Conservation (phyloP, 2,113 vertebrate genomes). For the Neodontobutis hainanensis region DNA sequence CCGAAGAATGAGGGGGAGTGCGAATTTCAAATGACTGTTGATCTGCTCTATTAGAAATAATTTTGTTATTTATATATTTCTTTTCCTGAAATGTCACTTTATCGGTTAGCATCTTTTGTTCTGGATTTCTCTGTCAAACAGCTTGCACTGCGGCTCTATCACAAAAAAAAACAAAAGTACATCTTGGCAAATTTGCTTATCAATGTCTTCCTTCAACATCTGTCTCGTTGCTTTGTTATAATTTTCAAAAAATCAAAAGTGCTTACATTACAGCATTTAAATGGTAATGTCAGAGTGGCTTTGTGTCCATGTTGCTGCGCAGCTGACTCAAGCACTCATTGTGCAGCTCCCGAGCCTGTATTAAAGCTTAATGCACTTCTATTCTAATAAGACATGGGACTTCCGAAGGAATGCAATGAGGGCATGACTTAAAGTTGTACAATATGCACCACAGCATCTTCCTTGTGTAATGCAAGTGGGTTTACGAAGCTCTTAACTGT, state of each 20-base stretch:
- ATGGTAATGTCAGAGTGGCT: conserved; percentile 57
- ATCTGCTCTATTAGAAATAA: conserved; percentile 51
- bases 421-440: conserved; percentile 59
- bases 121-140: conserved; percentile 58
- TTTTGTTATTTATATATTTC: conserved; percentile 30
- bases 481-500: too few relatives aligned
- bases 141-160: conserved; percentile 36
- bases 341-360: conserved; percentile 45
- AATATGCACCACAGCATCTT: conserved; percentile 57
- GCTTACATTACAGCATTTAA: conserved; percentile 54
- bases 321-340: conserved; percentile 32
- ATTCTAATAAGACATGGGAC: conserved; percentile 53
- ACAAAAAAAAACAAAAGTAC: conserved; percentile 53
- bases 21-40: conserved; percentile 59
- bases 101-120: conserved; percentile 68
- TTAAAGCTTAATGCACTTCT: conserved; percentile 74
- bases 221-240: conserved; percentile 54
- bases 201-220: conserved; percentile 60
- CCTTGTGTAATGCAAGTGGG: conserved; percentile 26
- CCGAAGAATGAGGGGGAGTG: conserved; percentile 58
- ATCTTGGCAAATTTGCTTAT: conserved; percentile 62
- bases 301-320: conserved; percentile 27
- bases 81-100: conserved; percentile 36
- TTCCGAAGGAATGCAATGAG: conserved; percentile 62
- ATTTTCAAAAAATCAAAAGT: conserved; percentile 49